Percentiles rank a stretch among this genome's conserved stretches.
Conservation (phyloP, 1,140 invertebrate genomes). For the Geopemphigus sp. region DNA sequence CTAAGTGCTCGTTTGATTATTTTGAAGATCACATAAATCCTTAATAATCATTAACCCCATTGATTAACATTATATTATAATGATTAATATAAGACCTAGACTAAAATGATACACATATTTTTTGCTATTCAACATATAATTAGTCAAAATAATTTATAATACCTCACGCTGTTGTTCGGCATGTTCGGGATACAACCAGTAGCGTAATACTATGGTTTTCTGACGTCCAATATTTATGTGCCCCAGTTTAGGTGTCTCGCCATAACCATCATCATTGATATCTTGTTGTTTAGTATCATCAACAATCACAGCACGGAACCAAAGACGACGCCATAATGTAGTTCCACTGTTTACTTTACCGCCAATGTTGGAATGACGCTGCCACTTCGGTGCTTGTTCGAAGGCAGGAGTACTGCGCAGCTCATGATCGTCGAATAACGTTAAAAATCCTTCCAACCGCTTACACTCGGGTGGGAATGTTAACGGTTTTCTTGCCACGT, state of each 20-base stretch:
- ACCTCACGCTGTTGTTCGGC: slow-evolving; percentile 26
- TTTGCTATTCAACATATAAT: too few species aligned
- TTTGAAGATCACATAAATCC: too few species aligned
- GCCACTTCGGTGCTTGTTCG: neutral
- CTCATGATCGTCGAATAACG: slow-evolving; percentile 15
- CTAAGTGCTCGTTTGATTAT: too few species aligned
- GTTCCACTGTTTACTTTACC: neutral
- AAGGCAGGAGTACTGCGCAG: neutral
- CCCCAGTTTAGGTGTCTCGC: neutral
- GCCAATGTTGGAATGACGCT: neutral
- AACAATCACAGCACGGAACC: neutral
- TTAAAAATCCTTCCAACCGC: slow-evolving; percentile 21
- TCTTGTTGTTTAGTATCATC: neutral
- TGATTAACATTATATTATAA: too few species aligned
- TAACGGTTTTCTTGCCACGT: neutral
- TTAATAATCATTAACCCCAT: too few species aligned
- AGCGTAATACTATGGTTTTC: neutral
- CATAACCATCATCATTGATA: neutral
- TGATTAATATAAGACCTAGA: too few species aligned
- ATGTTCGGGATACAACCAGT: slow-evolving; percentile 20
- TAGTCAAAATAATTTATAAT: too few species aligned
- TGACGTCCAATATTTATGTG: neutral
- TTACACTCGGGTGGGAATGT: neutral
- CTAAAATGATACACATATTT: too few species aligned
- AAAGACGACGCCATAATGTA: slow-evolving; percentile 23